phyloP scores from a whole-genome alignment of 1,140 invertebrate species.

The Fopius arisanus region DNA sequence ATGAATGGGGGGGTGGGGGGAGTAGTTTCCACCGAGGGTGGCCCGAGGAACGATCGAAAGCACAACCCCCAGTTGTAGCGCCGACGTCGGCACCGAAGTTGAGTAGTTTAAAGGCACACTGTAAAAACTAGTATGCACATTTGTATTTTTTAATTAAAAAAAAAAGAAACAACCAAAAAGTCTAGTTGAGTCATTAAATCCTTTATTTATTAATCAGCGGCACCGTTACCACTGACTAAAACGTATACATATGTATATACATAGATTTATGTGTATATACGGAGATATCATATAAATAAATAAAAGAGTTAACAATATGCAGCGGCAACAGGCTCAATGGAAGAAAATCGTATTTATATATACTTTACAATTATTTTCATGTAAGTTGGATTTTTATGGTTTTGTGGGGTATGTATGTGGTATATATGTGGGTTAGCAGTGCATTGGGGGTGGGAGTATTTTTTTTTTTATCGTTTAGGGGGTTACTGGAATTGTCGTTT shows the following conservation, averaged over 20 bases:
- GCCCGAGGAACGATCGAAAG: conserved; percentile 54
- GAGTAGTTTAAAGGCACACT: conserved; percentile 63
- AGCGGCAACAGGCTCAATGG: conserved; percentile 53
- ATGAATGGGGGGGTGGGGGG: background rate
- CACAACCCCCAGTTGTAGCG: conserved; percentile 59
- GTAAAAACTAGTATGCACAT: conserved; percentile 62
- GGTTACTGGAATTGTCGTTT: no score
- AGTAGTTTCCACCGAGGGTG: conserved; percentile 12
- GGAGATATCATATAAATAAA: conserved; percentile 21
- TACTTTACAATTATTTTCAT: conserved; percentile 63
- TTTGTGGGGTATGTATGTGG: background rate
- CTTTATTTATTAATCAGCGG: background rate
- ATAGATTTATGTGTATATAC: conserved; percentile 13
- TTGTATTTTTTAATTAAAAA: conserved; percentile 46
- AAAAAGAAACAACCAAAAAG: conserved; percentile 34
- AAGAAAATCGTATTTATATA: conserved; percentile 59
- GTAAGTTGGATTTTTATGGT: conserved; percentile 48
- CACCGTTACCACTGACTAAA: conserved; percentile 1
- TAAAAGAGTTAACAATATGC: conserved; percentile 39
- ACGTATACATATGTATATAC: conserved; percentile 22
- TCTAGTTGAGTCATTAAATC: conserved; percentile 11
- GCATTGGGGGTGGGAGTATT: no score
- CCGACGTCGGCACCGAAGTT: conserved; percentile 61
- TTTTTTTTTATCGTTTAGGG: no score
- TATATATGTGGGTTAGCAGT: no score